Conservation (phyloP, 2,797 vertebrate species). For the Spinus pinus region DNA sequence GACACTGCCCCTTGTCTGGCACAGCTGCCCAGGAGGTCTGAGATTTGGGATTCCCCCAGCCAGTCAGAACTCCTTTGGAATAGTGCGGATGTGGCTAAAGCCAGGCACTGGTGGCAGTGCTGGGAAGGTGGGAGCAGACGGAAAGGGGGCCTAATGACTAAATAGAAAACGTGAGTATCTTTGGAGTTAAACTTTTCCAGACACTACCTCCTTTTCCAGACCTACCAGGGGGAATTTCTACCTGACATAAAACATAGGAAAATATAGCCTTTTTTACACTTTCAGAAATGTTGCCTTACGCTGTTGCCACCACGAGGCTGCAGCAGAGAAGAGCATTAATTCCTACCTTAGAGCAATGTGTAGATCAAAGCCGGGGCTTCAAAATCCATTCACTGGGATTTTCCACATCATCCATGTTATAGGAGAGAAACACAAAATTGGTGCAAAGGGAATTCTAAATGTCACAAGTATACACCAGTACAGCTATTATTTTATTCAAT, state of each 20-base stretch:
- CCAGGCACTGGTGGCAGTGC: neutral
- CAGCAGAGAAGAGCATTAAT: neutral
- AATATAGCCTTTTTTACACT: neutral
- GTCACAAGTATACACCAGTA: neutral
- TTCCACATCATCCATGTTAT: neutral
- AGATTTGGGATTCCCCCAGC: neutral
- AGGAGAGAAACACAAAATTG: neutral
- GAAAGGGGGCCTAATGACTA: neutral
- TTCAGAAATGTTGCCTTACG: neutral
- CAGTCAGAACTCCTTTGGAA: neutral
- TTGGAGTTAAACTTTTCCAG: neutral
- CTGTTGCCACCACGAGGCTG: conserved; percentile 24
- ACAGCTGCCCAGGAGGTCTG: neutral
- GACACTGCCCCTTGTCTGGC: neutral
- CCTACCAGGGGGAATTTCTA: neutral
- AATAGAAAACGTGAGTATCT: neutral
- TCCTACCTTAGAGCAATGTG: neutral
- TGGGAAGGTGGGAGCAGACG: neutral
- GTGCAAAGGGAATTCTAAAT: neutral
- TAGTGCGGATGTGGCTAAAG: neutral
- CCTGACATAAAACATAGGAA: neutral
- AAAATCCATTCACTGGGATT: neutral
- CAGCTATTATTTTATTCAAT: neutral
- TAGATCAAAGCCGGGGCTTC: neutral
- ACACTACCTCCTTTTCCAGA: neutral